Evolutionary conservation across 1,140 invertebrate species (phyloP).

Genomic region (Hypsibius dujardini): DNA sequence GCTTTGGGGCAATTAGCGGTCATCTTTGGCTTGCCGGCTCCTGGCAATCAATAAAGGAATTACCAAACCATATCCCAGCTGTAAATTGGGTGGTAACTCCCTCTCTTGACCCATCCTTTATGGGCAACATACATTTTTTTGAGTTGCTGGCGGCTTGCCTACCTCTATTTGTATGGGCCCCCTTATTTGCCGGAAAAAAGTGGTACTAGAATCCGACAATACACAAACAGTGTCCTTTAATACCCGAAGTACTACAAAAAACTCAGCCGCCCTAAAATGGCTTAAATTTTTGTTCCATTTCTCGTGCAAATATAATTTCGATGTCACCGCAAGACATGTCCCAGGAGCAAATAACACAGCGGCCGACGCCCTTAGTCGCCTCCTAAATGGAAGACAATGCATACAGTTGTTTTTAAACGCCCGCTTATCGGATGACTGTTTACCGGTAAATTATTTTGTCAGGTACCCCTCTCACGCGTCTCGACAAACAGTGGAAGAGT

Average conservation of each 20-base stretch:
- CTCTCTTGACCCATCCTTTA: not conserved
- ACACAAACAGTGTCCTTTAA: not conserved
- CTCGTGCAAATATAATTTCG: not conserved
- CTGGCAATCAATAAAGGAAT: not conserved
- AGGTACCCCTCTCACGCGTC: not conserved
- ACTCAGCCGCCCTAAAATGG: not conserved
- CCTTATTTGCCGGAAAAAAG: not conserved
- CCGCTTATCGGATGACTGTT: not conserved
- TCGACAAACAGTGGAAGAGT: not conserved
- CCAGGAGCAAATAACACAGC: not conserved
- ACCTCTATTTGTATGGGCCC: not conserved
- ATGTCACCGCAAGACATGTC: not conserved
- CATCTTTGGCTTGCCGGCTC: not conserved
- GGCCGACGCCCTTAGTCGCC: not conserved
- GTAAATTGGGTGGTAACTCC: not conserved
- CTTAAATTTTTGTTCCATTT: not conserved
- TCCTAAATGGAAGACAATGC: not conserved
- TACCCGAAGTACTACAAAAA: not conserved
- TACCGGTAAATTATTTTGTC: not conserved
- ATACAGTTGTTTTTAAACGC: not conserved
- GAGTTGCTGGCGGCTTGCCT: not conserved
- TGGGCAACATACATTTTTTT: not conserved
- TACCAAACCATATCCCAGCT: not conserved
- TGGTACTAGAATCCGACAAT: constrained; percentile 6
- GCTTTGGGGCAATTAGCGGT: not conserved